phyloP scores from a whole-genome alignment of 2,888 invertebrate genomes.

The Pachliopta kotzebuea region DNA sequence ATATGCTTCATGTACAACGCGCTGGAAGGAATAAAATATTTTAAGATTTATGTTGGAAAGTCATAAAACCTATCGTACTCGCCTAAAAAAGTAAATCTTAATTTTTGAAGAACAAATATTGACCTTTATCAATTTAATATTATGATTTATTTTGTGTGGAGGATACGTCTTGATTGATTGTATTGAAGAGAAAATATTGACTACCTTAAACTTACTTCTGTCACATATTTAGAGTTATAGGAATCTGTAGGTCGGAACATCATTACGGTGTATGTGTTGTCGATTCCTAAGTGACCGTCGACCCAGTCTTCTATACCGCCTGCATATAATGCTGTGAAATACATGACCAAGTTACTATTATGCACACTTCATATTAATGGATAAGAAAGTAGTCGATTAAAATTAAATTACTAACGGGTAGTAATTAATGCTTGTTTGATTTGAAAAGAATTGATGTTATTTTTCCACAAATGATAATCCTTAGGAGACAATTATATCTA shows the following conservation, averaged over 20 bases:
- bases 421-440: no score
- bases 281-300: conserved; percentile 68
- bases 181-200: not conserved
- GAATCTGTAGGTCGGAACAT: conserved; percentile 62
- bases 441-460: no score
- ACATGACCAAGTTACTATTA: not conserved
- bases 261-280: conserved; percentile 70
- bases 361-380: no score
- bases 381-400: no score
- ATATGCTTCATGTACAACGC: conserved; percentile 65
- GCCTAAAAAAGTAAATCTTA: not conserved
- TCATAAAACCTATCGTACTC: no score
- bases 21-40: conserved; percentile 44
- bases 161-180: not conserved
- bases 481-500: not conserved
- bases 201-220: conserved; percentile 48
- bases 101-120: not conserved
- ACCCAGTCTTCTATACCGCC: conserved; percentile 76
- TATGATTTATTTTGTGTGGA: not conserved
- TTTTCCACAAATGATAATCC: not conserved
- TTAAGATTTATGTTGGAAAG: no score
- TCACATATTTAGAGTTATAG: conserved; percentile 51
- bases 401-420: no score
- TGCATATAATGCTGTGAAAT: conserved; percentile 60
- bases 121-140: not conserved